Percentiles rank a stretch among this genome's conserved stretches.
These are phyloP conservation scores for Xiphydria camelus DNA, from an alignment of 2,888 invertebrate species.

Conservation along the genomic window DNA sequence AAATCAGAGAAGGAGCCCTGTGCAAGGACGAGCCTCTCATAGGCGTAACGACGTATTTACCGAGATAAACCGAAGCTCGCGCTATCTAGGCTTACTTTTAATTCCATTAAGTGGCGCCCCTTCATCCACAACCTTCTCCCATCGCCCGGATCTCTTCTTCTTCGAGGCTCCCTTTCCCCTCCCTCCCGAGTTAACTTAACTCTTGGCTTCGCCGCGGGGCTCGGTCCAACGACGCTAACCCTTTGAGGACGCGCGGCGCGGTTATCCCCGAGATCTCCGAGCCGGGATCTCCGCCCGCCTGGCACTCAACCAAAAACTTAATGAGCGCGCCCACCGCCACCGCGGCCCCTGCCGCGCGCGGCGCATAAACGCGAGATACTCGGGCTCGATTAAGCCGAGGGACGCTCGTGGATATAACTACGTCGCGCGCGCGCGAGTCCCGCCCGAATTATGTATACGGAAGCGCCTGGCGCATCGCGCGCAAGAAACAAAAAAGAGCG, in stretches of 20 bases:
- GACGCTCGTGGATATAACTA: neutral
- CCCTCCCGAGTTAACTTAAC: conserved; percentile 24
- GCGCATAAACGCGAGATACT: conserved; percentile 23
- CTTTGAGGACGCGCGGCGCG: conserved; percentile 41
- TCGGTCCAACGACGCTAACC: conserved; percentile 42
- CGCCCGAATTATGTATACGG: too few species aligned
- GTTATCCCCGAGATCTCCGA: conserved; percentile 41
- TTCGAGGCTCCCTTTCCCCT: too few species aligned
- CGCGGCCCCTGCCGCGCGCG: conserved; percentile 6
- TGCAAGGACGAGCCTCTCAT: too few species aligned
- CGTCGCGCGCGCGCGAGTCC: too few species aligned
- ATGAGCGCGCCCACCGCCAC: conserved; percentile 31
- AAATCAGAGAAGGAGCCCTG: too few species aligned
- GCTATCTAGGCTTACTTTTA: conserved; percentile 51
- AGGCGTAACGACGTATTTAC: conserved; percentile 41
- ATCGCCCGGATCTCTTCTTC: conserved; percentile 17
- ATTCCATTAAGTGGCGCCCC: conserved; percentile 46
- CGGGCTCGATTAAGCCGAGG: conserved; percentile 17
- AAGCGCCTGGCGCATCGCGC: too few species aligned
- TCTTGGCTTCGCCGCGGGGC: conserved; percentile 31
- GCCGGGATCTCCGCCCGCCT: conserved; percentile 30
- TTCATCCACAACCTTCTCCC: conserved; percentile 23
- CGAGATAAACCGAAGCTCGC: conserved; percentile 43
- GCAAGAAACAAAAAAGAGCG: too few species aligned
- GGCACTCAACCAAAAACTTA: conserved; percentile 47